Evolutionary conservation across 2,888 invertebrate species (phyloP), one percentile per base, ranked within the genome.

Genomic region (Xestia sexstrigata): DNA sequence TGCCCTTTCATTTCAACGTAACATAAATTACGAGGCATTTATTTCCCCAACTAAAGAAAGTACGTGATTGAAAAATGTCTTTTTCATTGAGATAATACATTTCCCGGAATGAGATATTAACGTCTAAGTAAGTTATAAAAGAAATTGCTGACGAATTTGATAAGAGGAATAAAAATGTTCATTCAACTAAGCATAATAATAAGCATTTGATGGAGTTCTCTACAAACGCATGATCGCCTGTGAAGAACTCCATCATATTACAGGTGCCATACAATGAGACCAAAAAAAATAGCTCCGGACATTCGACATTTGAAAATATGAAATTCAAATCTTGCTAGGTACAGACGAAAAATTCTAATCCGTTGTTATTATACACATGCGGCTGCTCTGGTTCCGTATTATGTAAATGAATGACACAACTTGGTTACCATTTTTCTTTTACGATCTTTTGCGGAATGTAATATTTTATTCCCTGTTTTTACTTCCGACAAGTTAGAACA

Each of bases 381-480:
- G 58, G 35, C 45, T 58, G 45, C 15, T 55, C 23, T 60, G n/a
- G 60, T 52, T 65, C 52, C 60, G 74, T 67, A 58, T 80, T 55
- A 77, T 70, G 80, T 47, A 80, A 74, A 70, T 80, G 66, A 70
- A 70, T 52, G 52, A 76, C 45, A 71, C 76, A 76, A 72, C 65
- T 79, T 68, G 39, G 66, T 47, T 23, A 26, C 52, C 60, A 45
- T 58, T 70, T 42, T 62, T 70, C 62, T 70, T 66, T 45, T 35
- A 35, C 26, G 49, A 26, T 52, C 13, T 70, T 49, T 72, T 66
- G 8, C 6, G 26, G 39, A 26, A 63, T 39, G 35, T 39, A 47
- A 49, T 26, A 45, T 55, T 73, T 68, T 52, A 42, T 42, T 69
- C 52, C 39, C 11, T 35, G 26, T 11, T 62, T 26, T 52, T 23